Evolutionary conservation across 2,797 vertebrate genomes (phyloP).

Genomic region (Sebastes kiyomatsui): DNA sequence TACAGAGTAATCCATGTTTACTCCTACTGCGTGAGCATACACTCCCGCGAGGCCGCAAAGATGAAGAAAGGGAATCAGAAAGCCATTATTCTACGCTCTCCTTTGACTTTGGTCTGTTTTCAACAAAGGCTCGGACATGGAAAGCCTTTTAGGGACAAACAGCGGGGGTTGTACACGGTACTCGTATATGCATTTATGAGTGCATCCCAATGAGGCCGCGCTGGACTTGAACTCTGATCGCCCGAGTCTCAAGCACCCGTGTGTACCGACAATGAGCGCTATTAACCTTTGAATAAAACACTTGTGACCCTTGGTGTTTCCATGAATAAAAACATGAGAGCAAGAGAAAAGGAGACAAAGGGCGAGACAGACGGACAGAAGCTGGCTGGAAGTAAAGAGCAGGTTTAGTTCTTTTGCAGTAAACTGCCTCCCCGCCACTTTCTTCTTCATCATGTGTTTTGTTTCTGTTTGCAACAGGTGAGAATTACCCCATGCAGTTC

Average conservation of each 20-base stretch:
- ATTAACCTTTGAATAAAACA: constrained; percentile 52
- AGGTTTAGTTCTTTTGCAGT: constrained; percentile 64
- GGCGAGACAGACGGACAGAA: constrained; percentile 4
- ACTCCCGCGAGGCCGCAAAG: constrained; percentile 8
- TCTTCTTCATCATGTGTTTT: constrained; percentile 84
- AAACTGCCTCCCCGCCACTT: constrained; percentile 68
- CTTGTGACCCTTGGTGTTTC: constrained; percentile 30
- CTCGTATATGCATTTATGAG: constrained; percentile 85
- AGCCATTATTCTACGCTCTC: constrained; percentile 44
- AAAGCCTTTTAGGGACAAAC: constrained; percentile 92
- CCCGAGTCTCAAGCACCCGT: constrained; percentile 22
- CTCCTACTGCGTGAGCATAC: constrained; percentile 1
- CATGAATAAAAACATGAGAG: constrained; percentile 64
- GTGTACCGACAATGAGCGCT: constrained; percentile 24
- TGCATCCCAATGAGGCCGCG: constrained; percentile 49
- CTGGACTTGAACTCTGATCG: constrained; percentile 19
- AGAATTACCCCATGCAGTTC: constrained; percentile 99
- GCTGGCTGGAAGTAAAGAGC: constrained; percentile 18
- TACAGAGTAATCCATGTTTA: constrained; percentile 26
- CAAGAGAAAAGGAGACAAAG: constrained; percentile 11
- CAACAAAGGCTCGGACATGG: constrained; percentile 88
- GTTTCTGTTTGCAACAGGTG: constrained; percentile 87
- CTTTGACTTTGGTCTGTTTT: constrained; percentile 70
- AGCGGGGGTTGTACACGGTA: constrained; percentile 83
- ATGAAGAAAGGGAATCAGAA: constrained; percentile 47